Conservation (phyloP, 2,113 vertebrate species). For the Malaclemys terrapin region DNA sequence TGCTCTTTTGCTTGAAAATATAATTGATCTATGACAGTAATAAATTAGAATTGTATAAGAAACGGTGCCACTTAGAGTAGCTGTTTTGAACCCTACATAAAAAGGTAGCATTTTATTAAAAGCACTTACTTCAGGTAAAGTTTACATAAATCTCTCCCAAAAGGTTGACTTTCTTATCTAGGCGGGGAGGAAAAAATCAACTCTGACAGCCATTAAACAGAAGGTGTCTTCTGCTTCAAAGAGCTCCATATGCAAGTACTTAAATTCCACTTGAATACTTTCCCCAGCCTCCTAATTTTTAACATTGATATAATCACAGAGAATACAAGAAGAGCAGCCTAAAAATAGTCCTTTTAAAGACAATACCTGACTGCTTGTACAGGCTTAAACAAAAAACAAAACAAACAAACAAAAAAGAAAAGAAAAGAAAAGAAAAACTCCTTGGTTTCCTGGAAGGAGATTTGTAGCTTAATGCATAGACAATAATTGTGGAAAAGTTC, state of each 20-base stretch:
- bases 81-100: background rate
- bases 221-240: background rate
- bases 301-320: background rate
- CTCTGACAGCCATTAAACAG: background rate
- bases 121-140: background rate
- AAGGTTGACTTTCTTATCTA: background rate
- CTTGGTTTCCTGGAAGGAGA: background rate
- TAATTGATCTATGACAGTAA: background rate
- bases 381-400: background rate
- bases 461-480: background rate
- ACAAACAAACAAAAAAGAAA: background rate
- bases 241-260: background rate
- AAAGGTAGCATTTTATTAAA: background rate
- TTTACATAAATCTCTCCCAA: background rate
- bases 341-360: background rate
- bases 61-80: background rate
- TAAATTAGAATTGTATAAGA: background rate
- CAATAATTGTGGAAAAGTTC: background rate
- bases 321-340: background rate
- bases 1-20: background rate
- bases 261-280: background rate
- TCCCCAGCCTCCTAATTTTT: background rate
- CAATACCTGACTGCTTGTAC: background rate
- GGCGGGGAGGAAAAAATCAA: background rate
- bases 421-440: background rate